These are phyloP conservation scores for Silurus lanzhouensis DNA, from an alignment of 2,797 vertebrate species.

Conservation along the genomic window DNA sequence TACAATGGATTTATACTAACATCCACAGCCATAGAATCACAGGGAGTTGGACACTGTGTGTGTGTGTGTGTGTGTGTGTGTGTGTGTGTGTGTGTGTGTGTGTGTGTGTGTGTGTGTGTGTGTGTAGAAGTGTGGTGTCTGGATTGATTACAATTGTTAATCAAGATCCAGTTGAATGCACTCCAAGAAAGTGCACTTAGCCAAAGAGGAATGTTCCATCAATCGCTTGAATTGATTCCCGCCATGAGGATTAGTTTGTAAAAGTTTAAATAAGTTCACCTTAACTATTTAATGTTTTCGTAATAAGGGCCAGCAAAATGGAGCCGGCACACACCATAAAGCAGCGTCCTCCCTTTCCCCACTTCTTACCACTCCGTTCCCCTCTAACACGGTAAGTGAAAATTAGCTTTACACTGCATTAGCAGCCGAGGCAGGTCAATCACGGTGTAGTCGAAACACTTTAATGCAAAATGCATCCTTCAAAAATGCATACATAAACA, in stretches of 20 bases:
- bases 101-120: constrained; percentile 5
- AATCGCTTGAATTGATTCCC: constrained; percentile 58
- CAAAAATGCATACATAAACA: not conserved
- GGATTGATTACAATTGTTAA: constrained; percentile 81
- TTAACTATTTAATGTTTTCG: constrained; percentile 60
- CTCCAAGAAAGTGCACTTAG: constrained; percentile 68
- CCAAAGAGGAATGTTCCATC: constrained; percentile 62
- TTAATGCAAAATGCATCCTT: constrained; percentile 44
- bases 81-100: not conserved
- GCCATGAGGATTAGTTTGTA: constrained; percentile 51
- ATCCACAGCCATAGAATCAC: constrained; percentile 8
- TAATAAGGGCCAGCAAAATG: constrained; percentile 51
- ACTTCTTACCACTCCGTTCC: not conserved
- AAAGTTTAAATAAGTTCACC: constrained; percentile 60
- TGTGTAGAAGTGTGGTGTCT: constrained; percentile 19
- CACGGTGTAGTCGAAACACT: constrained; percentile 7
- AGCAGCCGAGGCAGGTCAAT: constrained; percentile 17
- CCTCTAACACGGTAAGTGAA: constrained; percentile 44
- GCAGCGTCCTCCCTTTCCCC: constrained; percentile 9
- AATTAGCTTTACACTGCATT: constrained; percentile 48
- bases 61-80: no score
- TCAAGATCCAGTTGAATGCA: constrained; percentile 75
- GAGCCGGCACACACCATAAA: constrained; percentile 49
- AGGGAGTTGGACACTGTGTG: no score
- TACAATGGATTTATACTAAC: not conserved